Evolutionary conservation across 2,888 invertebrate species (phyloP), one percentile per base, ranked within the genome.

Genomic region (Catotricha subobsoleta): DNA sequence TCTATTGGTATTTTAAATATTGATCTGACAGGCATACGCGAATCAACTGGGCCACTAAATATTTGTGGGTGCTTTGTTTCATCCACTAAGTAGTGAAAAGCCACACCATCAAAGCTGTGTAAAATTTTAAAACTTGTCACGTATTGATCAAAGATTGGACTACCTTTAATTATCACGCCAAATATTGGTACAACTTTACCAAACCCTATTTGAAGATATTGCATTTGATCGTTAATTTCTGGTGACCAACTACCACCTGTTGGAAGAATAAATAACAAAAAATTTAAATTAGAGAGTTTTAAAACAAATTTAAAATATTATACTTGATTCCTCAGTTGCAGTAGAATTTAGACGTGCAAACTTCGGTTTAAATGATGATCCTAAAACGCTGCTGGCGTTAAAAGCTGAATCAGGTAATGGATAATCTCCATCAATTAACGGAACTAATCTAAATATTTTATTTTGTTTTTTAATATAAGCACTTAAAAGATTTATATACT

Each of bases 101-200:
- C 57, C 20, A 58, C 54, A 0, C 74, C 77, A 53, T 82, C 76
- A 10, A 69, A 69, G 18, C 82, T 80, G 52, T 80, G 79, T 47
- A 77, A 53, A 4, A 60, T 66, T 52, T 74, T 71, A 52, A 80
- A 88, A 50, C 80, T 76, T 15, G 81, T 83, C 30, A 88, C 80
- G 57, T 74, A 83, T 52, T 80, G 72, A 48, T 78, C 69, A 44
- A 71, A 71, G 3, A 69, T 52, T 0, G 76, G 72, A 54, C 72
- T 76, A 16, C 87, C 87, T 51, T 76, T 76, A 47, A 83, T 58
- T 9, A 72, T 60, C 1, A 86, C 66, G 1, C 84, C 88, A 53
- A 81, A 83, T 15, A 90, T 57, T 0, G 80, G 75, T 51, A 76
- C 73, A 3, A 69, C 65, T 8, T 64, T 63, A 0, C 72, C 71